phyloP scores from a whole-genome alignment of 2,888 invertebrate species.

The Tachina fera region DNA sequence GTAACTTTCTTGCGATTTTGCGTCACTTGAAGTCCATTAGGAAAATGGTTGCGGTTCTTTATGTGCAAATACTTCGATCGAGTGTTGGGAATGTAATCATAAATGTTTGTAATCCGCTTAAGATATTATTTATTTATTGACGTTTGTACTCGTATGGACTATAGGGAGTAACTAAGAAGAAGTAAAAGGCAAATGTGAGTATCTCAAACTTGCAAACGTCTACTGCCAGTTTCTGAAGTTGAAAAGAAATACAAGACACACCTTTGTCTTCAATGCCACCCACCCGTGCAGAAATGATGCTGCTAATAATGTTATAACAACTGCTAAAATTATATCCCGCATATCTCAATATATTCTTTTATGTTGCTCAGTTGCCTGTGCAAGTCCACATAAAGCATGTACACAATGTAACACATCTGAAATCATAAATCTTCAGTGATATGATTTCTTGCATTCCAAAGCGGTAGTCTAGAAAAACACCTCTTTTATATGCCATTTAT shows the following conservation, averaged over 20 bases:
- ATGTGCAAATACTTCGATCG: background rate
- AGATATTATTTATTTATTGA: slow-evolving; percentile 73
- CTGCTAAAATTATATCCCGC: slow-evolving; percentile 23
- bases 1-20: background rate
- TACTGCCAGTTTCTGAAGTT: slow-evolving; percentile 11
- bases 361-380: background rate
- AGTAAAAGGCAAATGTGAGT: background rate
- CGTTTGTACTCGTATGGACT: slow-evolving; percentile 49
- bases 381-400: background rate
- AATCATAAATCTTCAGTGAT: slow-evolving; percentile 17
- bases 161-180: slow-evolving; percentile 32
- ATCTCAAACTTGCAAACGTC: background rate
- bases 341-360: background rate
- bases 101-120: slow-evolving; percentile 72
- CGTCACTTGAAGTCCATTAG: background rate
- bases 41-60: background rate
- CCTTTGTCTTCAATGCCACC: slow-evolving; percentile 24
- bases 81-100: slow-evolving; percentile 47
- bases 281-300: slow-evolving; percentile 30
- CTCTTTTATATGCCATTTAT: slow-evolving; percentile 26
- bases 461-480: slow-evolving; percentile 22
- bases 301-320: slow-evolving; percentile 54
- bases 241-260: slow-evolving; percentile 15
- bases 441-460: slow-evolving; percentile 14
- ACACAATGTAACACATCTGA: background rate